Base-by-base conservation (phyloP, 2,888 invertebrate genomes). In the Tetranychus truncatus region DNA sequence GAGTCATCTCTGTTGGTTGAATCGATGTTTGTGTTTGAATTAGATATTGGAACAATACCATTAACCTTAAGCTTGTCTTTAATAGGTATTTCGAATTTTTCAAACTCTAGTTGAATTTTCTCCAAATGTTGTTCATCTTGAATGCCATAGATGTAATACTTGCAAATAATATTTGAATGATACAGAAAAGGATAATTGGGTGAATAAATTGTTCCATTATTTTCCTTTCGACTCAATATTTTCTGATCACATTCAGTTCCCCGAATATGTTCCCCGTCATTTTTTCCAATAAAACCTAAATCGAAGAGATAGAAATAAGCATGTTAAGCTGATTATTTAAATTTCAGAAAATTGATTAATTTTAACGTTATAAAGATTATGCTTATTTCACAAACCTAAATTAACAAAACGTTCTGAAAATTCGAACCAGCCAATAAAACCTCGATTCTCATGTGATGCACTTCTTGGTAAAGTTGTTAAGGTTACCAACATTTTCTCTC, bases 361-460 rank as follows among this genome's bases (percentile, higher is more conserved):
- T 72, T 24, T 55, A 18, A 9, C 7, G 11, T 45, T 20, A 34
- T n/a, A 34, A 34, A 34, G 34, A 34, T 34, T 34, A 5, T 34
- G 34, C 34, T 34, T 34, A 34, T 34, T 34, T 34, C 34, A 71
- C 18, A 3, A 1, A 92, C 95, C 92, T 88, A 97, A 88, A 87
- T 95, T 93, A 85, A 97, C 96, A 87, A 95, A 97, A 86, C 91
- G 89, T 85, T 94, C 92, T 81, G 95, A 95, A 86, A 99, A 97
- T 87, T 95, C 95, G 86, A 92, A 99, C 84, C 94, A 92, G 83
- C 95, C 95, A 86, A 92, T 92, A 87, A 95, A 99, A 83, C 97
- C 99, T 84, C 95, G 89, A 86, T 96, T 95, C 86, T 95, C 95
- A 80, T 92, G 90, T 85, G 91, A 93, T 83, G 90, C 95, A 84